Evolutionary conservation across 53 echinoderm and acorn worm species (phyloP).

Genomic region (Holothuria scabra): DNA sequence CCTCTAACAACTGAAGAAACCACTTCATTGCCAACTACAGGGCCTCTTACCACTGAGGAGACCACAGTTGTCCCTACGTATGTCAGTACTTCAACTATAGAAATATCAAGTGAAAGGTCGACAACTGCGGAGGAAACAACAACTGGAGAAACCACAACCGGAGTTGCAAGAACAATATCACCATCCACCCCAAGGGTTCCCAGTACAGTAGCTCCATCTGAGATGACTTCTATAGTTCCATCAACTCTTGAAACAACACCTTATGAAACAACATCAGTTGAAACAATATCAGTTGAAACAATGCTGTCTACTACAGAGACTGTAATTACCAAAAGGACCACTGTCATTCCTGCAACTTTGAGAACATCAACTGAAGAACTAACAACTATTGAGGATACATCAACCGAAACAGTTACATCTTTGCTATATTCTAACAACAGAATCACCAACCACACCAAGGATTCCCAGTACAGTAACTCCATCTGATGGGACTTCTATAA

Average conservation of each 20-base stretch:
- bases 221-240: too few species aligned
- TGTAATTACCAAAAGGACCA: too few species aligned
- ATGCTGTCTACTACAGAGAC: too few species aligned
- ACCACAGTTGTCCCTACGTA: not conserved
- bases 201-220: not conserved
- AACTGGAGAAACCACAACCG: not conserved
- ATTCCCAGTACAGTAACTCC: not conserved
- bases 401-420: too few species aligned
- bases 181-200: not conserved
- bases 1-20: not conserved
- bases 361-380: too few species aligned
- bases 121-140: conserved; percentile 7
- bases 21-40: not conserved
- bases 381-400: too few species aligned
- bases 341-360: too few species aligned
- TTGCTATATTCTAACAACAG: too few species aligned
- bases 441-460: too few species aligned
- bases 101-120: not conserved
- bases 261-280: too few species aligned
- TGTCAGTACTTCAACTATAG: not conserved
- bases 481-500: not conserved
- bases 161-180: not conserved
- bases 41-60: not conserved
- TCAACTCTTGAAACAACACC: too few species aligned
- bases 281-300: too few species aligned